phyloP scores from a whole-genome alignment of 2,113 vertebrate genomes.

The Anser brachyrhynchus region DNA sequence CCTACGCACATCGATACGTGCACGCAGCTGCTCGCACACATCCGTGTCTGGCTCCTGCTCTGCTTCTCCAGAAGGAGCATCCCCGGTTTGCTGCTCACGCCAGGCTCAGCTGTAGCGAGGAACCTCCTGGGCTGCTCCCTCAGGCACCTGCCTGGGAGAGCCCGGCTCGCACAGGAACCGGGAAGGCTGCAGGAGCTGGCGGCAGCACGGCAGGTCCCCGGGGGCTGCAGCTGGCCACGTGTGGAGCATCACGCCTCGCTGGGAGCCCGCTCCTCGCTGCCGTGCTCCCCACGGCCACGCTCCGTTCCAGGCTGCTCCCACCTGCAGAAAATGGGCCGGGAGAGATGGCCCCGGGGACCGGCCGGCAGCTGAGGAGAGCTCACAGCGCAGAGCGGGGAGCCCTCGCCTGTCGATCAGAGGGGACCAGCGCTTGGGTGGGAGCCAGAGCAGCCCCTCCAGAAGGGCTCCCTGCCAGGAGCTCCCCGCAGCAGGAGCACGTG shows the following conservation, averaged over 20 bases:
- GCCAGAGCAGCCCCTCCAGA: not conserved
- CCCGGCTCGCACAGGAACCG: rapidly evolving
- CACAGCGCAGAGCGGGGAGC: not conserved
- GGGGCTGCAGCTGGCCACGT: not conserved
- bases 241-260: rapidly evolving
- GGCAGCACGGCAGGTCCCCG: rapidly evolving
- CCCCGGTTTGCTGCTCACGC: not conserved
- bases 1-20: rapidly evolving
- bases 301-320: not conserved
- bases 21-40: not conserved
- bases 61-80: not conserved
- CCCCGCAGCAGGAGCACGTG: rapidly evolving
- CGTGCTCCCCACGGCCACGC: rapidly evolving
- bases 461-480: not conserved
- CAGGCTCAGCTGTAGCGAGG: not conserved
- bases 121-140: not conserved
- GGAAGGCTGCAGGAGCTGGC: not conserved
- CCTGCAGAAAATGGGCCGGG: not conserved
- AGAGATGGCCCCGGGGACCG: not conserved
- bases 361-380: rapidly evolving
- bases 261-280: rapidly evolving
- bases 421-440: not conserved
- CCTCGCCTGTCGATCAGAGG: rapidly evolving
- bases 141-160: not conserved
- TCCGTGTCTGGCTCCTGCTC: not conserved